phyloP scores from a whole-genome alignment of 2,797 vertebrate species.

The Ptychobarbus kaznakovi region DNA sequence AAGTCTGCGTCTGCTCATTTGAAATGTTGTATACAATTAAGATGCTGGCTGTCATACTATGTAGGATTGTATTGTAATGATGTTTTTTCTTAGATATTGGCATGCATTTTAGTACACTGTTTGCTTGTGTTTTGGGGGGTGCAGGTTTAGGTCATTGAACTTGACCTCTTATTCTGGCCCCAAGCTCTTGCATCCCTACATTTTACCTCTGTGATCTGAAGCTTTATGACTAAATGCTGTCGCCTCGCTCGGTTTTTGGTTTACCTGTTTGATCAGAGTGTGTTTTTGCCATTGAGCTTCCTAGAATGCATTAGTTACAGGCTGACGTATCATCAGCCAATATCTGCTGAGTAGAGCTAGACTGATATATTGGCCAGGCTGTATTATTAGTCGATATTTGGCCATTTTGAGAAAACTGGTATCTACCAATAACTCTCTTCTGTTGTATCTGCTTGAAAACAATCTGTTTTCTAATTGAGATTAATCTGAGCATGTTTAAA shows the following conservation, averaged over 20 bases:
- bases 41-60: not conserved
- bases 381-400: not conserved
- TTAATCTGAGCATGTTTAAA: not conserved
- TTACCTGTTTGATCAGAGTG: not conserved
- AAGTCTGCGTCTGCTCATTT: slow-evolving; percentile 3
- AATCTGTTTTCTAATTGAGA: not conserved
- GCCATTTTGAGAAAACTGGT: not conserved
- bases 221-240: slow-evolving; percentile 8
- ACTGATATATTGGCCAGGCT: not conserved
- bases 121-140: not conserved
- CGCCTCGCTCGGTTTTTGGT: not conserved
- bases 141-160: slow-evolving; percentile 23
- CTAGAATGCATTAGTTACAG: not conserved
- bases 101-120: not conserved
- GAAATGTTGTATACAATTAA: not conserved
- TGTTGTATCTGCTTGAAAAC: not conserved
- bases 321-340: not conserved
- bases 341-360: slow-evolving; percentile 5
- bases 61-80: not conserved
- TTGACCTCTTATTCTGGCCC: slow-evolving; percentile 19
- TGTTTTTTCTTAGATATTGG: not conserved
- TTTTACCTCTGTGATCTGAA: not conserved
- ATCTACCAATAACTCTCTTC: not conserved
- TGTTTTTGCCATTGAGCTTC: not conserved
- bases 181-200: not conserved